phyloP scores from a whole-genome alignment of 2,888 invertebrate species.

The Oegoconia quadripuncta region DNA sequence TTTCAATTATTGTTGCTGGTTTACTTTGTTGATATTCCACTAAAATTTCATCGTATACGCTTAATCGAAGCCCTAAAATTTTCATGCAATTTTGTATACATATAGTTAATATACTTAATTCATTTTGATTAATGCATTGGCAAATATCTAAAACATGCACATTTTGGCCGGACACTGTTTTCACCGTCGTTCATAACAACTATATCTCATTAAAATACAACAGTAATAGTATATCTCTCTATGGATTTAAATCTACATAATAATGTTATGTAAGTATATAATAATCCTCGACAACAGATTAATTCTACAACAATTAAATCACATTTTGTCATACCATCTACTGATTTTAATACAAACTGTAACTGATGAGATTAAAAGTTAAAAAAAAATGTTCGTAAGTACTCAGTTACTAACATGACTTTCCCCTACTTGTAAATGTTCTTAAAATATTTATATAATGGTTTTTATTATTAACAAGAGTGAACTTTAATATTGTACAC shows the following conservation, averaged over 20 bases:
- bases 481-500: constrained; percentile 74
- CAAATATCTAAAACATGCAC: constrained; percentile 62
- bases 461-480: constrained; percentile 54
- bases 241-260: constrained; percentile 67
- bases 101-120: too few species aligned
- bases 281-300: constrained; percentile 64
- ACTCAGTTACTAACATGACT: constrained; percentile 62
- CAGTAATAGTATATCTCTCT: constrained; percentile 70
- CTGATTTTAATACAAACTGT: constrained; percentile 49
- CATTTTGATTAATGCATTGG: constrained; percentile 55
- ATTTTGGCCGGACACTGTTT: constrained; percentile 69
- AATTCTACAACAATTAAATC: constrained; percentile 75
- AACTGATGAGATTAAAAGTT: constrained; percentile 46
- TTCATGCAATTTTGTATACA: constrained; percentile 54
- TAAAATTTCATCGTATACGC: too few species aligned
- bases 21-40: too few species aligned
- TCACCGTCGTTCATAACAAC: constrained; percentile 58
- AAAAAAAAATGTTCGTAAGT: constrained; percentile 57
- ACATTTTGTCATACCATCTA: constrained; percentile 66
- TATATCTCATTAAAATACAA: constrained; percentile 68
- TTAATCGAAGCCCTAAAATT: constrained; percentile 48
- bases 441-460: constrained; percentile 70
- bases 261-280: constrained; percentile 62
- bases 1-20: too few species aligned
- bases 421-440: constrained; percentile 68